Evolutionary conservation across 2,888 invertebrate species (phyloP), one percentile per base, ranked within the genome.

Genomic region (Phrixothrix hirtus): DNA sequence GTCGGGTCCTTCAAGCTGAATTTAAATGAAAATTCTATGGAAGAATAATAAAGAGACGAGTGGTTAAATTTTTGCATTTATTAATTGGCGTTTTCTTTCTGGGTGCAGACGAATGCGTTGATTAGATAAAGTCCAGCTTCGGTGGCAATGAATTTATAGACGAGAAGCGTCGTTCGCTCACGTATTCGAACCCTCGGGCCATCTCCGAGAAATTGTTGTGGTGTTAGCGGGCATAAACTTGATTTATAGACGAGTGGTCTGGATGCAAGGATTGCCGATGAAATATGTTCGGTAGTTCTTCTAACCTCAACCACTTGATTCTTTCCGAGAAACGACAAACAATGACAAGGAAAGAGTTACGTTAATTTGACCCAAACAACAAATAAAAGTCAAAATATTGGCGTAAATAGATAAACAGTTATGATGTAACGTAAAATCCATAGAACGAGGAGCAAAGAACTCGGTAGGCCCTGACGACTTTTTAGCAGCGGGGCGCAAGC

Each of bases 391-490:
- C 21, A 21, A 21, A 21, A 21, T 7, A n/a, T n/a, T n/a, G n/a
- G 21, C 21, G 21, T 21, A 21, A 7, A 36, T 36, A 32, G 10
- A 17, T 10, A 36, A 25, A 26, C 38, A 12, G 38, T 37, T 37
- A 37, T n/a, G 16, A 21, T 21, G 21, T 21, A 17, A 34, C n/a
- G n/a, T n/a, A n/a, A n/a, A n/a, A n/a, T n/a, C n/a, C n/a, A n/a
- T 12, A 46, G 34, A 43, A 39, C 36, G 30, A 43, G 54, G 49
- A 50, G 52, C 55, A 58, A 53, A 52, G 59, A 63, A 63, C 68
- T 58, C 67, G 59, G 67, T 64, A 64, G 64, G 65, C 55, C 66
- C 70, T 68, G 71, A 71, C 71, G 73, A 73, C 71, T 72, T 70
- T 62, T 66, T 64, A 67, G 64, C 72, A 65, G 70, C 71, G 65